phyloP scores from a whole-genome alignment of 2,113 vertebrate genomes.

The Daubentonia madagascariensis region DNA sequence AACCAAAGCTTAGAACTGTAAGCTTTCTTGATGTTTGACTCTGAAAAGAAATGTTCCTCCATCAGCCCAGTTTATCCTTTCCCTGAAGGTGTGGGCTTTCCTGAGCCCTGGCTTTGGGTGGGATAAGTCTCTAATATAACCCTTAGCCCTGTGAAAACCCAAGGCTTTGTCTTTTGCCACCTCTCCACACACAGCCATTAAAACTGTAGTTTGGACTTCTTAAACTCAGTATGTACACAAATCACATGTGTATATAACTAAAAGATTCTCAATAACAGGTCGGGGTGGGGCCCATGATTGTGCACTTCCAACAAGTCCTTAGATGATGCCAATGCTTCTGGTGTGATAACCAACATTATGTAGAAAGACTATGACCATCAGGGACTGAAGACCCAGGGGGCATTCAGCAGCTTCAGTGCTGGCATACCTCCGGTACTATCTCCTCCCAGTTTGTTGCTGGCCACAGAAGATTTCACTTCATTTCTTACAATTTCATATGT shows the following conservation, averaged over 20 bases:
- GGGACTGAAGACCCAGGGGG: fast-evolving
- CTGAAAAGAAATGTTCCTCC: neutral
- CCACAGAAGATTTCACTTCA: neutral
- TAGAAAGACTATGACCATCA: neutral
- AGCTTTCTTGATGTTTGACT: neutral
- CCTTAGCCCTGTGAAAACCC: neutral
- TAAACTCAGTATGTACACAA: neutral
- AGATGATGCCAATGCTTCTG: neutral
- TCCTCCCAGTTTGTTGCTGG: neutral
- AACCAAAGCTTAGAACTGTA: neutral
- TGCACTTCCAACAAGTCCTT: neutral
- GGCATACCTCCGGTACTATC: neutral
- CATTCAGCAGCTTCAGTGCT: neutral
- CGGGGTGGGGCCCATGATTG: neutral
- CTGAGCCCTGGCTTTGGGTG: neutral
- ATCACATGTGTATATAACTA: neutral
- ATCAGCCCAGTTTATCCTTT: neutral
- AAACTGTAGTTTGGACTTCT: neutral
- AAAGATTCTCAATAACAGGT: neutral
- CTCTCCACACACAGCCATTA: neutral
- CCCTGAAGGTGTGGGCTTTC: neutral
- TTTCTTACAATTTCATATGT: neutral
- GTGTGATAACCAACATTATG: neutral
- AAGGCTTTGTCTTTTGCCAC: neutral
- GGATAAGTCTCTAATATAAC: neutral